Conservation (phyloP, 1,140 invertebrate species). For the Heliothis subflexa region DNA sequence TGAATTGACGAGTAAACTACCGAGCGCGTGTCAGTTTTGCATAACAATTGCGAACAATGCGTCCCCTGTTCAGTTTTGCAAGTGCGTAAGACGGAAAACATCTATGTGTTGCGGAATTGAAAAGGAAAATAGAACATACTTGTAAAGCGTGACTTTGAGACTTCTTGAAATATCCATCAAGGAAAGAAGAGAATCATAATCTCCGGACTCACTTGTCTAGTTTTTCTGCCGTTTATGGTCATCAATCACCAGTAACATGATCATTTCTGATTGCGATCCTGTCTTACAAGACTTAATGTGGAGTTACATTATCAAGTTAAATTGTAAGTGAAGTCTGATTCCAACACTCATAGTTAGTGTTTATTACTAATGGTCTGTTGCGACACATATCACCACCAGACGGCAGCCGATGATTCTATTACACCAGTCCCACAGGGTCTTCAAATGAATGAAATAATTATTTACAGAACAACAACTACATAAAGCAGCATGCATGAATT, state of each 20-base stretch:
- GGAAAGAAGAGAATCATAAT: background rate
- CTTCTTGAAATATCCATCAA: background rate
- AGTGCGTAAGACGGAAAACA: slow-evolving; percentile 48
- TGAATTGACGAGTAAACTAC: slow-evolving; percentile 54
- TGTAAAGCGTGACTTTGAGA: background rate
- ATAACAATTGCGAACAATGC: slow-evolving; percentile 63
- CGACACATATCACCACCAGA: slow-evolving; percentile 52
- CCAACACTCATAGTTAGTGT: slow-evolving; percentile 47
- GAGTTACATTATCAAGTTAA: background rate
- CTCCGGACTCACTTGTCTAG: background rate
- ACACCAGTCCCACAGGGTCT: background rate
- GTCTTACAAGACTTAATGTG: background rate
- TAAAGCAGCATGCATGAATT: slow-evolving; percentile 22
- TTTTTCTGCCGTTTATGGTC: slow-evolving; percentile 15
- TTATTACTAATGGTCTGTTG: slow-evolving; percentile 52
- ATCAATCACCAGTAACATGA: slow-evolving; percentile 4
- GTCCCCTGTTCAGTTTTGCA: slow-evolving; percentile 51
- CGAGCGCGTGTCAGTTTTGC: slow-evolving; percentile 59
- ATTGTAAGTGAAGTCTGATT: slow-evolving; percentile 10
- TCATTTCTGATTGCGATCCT: slow-evolving; percentile 1
- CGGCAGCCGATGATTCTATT: slow-evolving; percentile 22
- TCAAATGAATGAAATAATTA: slow-evolving; percentile 43
- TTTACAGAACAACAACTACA: slow-evolving; percentile 15
- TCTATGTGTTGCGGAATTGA: slow-evolving; percentile 11
- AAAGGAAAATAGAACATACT: slow-evolving; percentile 12